phyloP scores from a whole-genome alignment of 2,888 invertebrate genomes.

The Hydriomena furcata region DNA sequence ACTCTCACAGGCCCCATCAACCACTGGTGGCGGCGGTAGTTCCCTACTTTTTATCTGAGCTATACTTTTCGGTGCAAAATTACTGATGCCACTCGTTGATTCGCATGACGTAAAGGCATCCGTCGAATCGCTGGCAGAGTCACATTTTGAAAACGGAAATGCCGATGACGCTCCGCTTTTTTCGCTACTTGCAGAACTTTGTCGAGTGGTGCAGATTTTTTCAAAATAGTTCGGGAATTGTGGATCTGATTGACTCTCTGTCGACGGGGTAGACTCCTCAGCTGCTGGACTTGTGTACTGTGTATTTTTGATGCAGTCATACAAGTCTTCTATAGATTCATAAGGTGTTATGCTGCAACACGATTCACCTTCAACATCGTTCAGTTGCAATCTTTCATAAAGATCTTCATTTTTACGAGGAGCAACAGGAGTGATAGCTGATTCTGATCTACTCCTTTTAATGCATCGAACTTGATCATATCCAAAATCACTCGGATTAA shows the following conservation, averaged over 20 bases:
- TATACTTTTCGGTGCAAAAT: slow-evolving; percentile 64
- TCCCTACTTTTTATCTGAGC: slow-evolving; percentile 68
- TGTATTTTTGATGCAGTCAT: slow-evolving; percentile 78
- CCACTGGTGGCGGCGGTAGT: slow-evolving; percentile 57
- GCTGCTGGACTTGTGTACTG: slow-evolving; percentile 65
- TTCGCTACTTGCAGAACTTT: slow-evolving; percentile 76
- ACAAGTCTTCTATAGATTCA: slow-evolving; percentile 78
- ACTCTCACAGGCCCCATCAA: slow-evolving; percentile 64
- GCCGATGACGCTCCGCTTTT: slow-evolving; percentile 77
- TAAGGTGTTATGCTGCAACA: slow-evolving; percentile 78
- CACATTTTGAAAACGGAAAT: slow-evolving; percentile 79
- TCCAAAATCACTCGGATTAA: slow-evolving; percentile 74
- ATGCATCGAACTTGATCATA: slow-evolving; percentile 74
- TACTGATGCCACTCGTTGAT: slow-evolving; percentile 74
- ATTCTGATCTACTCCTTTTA: slow-evolving; percentile 75
- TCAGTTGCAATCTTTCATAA: slow-evolving; percentile 68
- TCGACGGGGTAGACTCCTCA: slow-evolving; percentile 73
- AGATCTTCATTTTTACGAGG: slow-evolving; percentile 70
- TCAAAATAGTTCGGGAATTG: slow-evolving; percentile 73
- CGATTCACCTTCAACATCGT: slow-evolving; percentile 67
- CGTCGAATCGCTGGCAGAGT: slow-evolving; percentile 70
- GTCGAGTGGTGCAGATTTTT: slow-evolving; percentile 67
- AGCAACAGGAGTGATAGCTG: slow-evolving; percentile 69
- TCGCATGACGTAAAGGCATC: slow-evolving; percentile 76
- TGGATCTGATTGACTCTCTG: slow-evolving; percentile 70